These are phyloP conservation scores for honey bee (Apis mellifera) DNA, from an alignment of 1,140 invertebrate species.

Conservation along the genomic window DNA sequence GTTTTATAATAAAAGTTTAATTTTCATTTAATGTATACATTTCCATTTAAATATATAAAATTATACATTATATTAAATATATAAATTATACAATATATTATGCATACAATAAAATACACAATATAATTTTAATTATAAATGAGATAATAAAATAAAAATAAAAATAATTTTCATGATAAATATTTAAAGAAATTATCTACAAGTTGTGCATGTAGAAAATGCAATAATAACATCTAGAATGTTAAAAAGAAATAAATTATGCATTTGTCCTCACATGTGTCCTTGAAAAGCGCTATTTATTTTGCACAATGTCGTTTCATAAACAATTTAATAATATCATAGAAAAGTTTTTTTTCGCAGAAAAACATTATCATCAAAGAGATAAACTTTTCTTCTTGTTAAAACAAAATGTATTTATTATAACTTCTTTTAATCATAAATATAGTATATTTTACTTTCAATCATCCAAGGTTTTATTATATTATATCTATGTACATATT, in stretches of 20 bases:
- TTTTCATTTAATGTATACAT: neutral
- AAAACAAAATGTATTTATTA: neutral
- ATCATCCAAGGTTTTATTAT: neutral
- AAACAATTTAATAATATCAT: neutral
- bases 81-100: no score
- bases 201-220: neutral
- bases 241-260: conserved; percentile 4
- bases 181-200: conserved; percentile 1
- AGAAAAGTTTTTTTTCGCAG: neutral
- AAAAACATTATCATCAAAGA: neutral
- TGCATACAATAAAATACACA: neutral
- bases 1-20: neutral
- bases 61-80: no score
- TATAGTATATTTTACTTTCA: neutral
- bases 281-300: neutral
- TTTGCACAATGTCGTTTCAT: neutral
- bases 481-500: neutral
- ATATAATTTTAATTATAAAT: no score
- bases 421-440: no score
- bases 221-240: neutral
- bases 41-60: no score
- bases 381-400: neutral
- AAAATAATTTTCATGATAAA: neutral
- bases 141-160: neutral
- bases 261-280: neutral